A percentile compares a stretch with the other conserved stretches of the same genome.
Conservation (phyloP, 2,888 invertebrate genomes). For the Carpatolechia fugitivella region DNA sequence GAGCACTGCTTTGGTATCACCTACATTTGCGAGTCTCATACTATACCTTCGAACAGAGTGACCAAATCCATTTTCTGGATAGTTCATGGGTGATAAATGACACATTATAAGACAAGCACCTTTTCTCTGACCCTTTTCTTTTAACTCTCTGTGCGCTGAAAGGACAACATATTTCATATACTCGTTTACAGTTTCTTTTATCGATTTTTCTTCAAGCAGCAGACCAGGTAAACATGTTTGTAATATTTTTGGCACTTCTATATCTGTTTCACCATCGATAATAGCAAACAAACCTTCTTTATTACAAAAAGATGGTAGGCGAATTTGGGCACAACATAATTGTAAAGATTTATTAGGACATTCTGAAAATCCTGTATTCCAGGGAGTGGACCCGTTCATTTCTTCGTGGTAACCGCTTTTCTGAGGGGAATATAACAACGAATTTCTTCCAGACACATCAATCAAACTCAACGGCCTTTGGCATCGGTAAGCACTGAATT, state of each 20-base stretch:
- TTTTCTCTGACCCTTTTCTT: conserved; percentile 85
- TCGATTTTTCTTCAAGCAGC: conserved; percentile 87
- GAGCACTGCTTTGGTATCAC: conserved; percentile 87
- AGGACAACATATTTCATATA: conserved; percentile 92
- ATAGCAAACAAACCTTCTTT: conserved; percentile 90
- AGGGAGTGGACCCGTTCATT: conserved; percentile 80
- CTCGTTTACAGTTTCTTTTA: conserved; percentile 88
- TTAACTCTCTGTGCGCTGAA: conserved; percentile 87
- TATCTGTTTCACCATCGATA: conserved; percentile 88
- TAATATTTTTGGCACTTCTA: conserved; percentile 83
- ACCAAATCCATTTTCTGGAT: conserved; percentile 80
- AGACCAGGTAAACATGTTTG: conserved; percentile 89
- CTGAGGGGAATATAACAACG: conserved; percentile 77
- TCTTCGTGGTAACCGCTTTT: conserved; percentile 77
- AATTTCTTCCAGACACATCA: conserved; percentile 90
- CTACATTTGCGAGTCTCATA: conserved; percentile 86
- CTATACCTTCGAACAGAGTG: conserved; percentile 81
- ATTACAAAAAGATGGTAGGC: conserved; percentile 88
- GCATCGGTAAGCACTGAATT: conserved; percentile 88
- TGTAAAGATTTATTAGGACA: conserved; percentile 86
- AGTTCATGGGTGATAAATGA: conserved; percentile 83
- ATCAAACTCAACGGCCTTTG: conserved; percentile 90
- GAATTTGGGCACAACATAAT: conserved; percentile 87
- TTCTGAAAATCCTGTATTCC: conserved; percentile 92
- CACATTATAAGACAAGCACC: conserved; percentile 86